Percentiles rank a stretch among this genome's conserved stretches.
Conservation (phyloP, 2,113 vertebrate genomes). For the Cinclus mexicanus region DNA sequence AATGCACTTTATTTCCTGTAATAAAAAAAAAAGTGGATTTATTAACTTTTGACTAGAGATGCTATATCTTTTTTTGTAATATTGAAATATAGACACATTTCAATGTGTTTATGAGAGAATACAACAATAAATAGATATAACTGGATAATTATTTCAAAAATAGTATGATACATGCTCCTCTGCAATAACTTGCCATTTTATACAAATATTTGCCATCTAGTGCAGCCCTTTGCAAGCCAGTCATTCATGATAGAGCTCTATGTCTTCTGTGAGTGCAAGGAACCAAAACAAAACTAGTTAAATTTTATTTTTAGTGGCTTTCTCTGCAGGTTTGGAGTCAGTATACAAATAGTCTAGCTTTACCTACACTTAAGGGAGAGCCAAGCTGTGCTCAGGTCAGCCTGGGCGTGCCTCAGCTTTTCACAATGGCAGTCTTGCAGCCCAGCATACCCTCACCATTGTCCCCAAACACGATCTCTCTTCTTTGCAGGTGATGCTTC, state of each 20-base stretch:
- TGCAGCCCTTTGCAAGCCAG: neutral
- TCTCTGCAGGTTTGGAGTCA: neutral
- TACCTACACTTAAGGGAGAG: neutral
- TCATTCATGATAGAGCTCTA: neutral
- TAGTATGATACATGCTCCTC: neutral
- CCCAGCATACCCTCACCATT: neutral
- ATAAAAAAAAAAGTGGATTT: neutral
- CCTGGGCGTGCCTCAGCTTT: neutral
- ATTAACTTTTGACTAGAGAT: neutral
- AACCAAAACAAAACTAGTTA: neutral
- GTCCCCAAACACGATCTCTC: accelerated
- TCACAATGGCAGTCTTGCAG: neutral
- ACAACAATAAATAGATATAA: neutral
- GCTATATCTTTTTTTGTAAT: neutral
- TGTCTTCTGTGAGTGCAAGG: neutral
- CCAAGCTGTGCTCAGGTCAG: neutral
- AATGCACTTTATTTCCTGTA: neutral
- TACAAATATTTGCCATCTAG: neutral
- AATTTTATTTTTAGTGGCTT: neutral
- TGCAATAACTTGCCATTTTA: neutral
- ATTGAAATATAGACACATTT: neutral
- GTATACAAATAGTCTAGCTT: neutral
- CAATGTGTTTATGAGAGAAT: neutral
- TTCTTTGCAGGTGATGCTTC: neutral
- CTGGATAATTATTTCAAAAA: neutral